Evolutionary conservation across 2,113 vertebrate genomes (phyloP), one percentile per base, ranked within the genome.

Genomic region (Clinocottus analis): DNA sequence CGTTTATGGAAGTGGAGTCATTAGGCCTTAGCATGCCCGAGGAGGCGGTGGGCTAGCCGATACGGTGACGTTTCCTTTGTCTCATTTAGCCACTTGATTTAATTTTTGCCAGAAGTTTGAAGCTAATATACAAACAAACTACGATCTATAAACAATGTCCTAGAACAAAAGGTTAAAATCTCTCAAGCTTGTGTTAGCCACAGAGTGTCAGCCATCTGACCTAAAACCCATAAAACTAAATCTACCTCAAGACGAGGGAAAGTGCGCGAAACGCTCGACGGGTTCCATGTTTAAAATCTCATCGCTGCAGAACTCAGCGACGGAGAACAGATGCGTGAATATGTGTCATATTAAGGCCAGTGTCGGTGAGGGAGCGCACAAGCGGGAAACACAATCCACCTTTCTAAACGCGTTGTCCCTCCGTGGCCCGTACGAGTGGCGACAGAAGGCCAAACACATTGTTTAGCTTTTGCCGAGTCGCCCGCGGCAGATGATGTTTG

Each of bases 401-500:
- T 67, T 21, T 21, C 65, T 45, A 16, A 55, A 74, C 41, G 16
- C 37, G 45, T 14, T 17, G 35, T 74, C 53, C 31, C 29, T 9
- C 7, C 61, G 23, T 11, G 60, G 53, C 60, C 4, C 35, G 1
- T 35, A 37, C n/a, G 31, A 23, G 49, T 11, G 60, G 53, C 60
- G 29, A 41, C 56, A 60, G 11, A 61, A 77, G 73, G 79, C 66
- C 81, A 74, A 66, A 69, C 3, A 39, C 49, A 12, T 43, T 55
- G 79, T 80, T 75, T 63, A 27, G 27, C 19, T 49, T n/a, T 73
- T 67, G 58, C 47, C 12, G 2, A 4, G 13, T 7, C 29, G 11
- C 45, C 13, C 9, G 45, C 76, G 72, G 67, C 21, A 16, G 31
- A 64, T 71, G 43, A 72, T 79, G 67, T 76, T 79, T 77, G 56